These are phyloP conservation scores for Cyclura pinguis DNA, from an alignment of 2,797 vertebrate species.

Conservation along the genomic window DNA sequence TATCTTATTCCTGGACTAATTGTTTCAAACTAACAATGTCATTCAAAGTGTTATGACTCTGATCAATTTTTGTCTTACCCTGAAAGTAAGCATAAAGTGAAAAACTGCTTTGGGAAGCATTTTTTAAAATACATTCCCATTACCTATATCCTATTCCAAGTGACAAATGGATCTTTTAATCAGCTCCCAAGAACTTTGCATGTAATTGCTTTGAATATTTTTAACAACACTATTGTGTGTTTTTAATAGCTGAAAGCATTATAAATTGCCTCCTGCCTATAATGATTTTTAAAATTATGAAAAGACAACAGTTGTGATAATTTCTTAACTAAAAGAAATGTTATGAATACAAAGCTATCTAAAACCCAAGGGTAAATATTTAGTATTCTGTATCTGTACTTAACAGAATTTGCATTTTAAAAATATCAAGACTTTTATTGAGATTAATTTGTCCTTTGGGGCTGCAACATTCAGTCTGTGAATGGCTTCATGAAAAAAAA, in stretches of 20 bases:
- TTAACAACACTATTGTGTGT: slow-evolving; percentile 60
- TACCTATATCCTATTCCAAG: slow-evolving; percentile 68
- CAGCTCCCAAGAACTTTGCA: slow-evolving; percentile 65
- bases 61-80: slow-evolving; percentile 37
- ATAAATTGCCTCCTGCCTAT: slow-evolving; percentile 63
- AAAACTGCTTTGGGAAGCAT: slow-evolving; percentile 64
- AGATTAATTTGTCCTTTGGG: slow-evolving; percentile 37
- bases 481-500: slow-evolving; percentile 15
- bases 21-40: slow-evolving; percentile 51
- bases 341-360: slow-evolving; percentile 42
- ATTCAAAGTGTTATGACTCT: slow-evolving; percentile 41
- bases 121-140: slow-evolving; percentile 69
- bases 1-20: slow-evolving; percentile 56
- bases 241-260: slow-evolving; percentile 59
- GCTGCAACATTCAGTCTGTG: neutral
- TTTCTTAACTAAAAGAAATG: slow-evolving; percentile 43
- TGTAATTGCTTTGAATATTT: slow-evolving; percentile 69
- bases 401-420: slow-evolving; percentile 35
- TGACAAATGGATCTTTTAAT: slow-evolving; percentile 74
- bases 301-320: slow-evolving; percentile 51
- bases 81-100: slow-evolving; percentile 47
- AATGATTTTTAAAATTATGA: slow-evolving; percentile 63
- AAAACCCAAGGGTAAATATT: slow-evolving; percentile 52
- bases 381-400: slow-evolving; percentile 21
- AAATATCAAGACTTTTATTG: slow-evolving; percentile 9